These are phyloP conservation scores for Diploptera punctata DNA, from an alignment of 2,888 invertebrate species.

Conservation along the genomic window DNA sequence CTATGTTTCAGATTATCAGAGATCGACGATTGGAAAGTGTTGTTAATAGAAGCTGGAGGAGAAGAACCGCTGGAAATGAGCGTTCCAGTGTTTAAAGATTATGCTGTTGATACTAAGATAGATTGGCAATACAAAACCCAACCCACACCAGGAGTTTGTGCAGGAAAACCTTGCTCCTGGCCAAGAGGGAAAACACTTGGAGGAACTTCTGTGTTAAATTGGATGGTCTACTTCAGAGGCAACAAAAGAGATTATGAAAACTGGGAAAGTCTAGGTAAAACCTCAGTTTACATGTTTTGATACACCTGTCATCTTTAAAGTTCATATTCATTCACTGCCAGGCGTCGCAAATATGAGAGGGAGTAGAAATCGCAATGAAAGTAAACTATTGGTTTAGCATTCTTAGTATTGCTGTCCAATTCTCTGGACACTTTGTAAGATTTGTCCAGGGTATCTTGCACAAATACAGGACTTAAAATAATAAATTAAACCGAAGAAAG, in stretches of 20 bases:
- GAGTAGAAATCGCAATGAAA: too few relatives aligned
- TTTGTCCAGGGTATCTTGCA: too few relatives aligned
- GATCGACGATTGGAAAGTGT: background rate
- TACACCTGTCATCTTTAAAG: too few relatives aligned
- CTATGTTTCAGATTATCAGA: constrained; percentile 11
- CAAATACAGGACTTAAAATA: too few relatives aligned
- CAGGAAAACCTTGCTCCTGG: background rate
- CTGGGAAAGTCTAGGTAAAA: constrained; percentile 2
- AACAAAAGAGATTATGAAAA: constrained; percentile 18
- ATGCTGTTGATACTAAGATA: background rate
- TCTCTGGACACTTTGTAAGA: too few relatives aligned
- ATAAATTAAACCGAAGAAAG: too few relatives aligned
- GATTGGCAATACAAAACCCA: constrained; percentile 14
- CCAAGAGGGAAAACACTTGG: constrained; percentile 11
- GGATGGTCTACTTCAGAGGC: constrained; percentile 2
- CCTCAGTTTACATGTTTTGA: too few relatives aligned
- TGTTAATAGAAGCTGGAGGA: constrained; percentile 19
- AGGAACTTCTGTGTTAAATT: constrained; percentile 1
- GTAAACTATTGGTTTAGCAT: too few relatives aligned
- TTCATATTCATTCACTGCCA: too few relatives aligned
- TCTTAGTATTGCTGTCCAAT: too few relatives aligned
- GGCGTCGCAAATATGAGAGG: too few relatives aligned
- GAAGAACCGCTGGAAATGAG: background rate
- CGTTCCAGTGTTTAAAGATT: background rate
- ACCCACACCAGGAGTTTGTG: background rate